Conservation (phyloP, 1,140 invertebrate genomes). For the Drosophila rufa region DNA sequence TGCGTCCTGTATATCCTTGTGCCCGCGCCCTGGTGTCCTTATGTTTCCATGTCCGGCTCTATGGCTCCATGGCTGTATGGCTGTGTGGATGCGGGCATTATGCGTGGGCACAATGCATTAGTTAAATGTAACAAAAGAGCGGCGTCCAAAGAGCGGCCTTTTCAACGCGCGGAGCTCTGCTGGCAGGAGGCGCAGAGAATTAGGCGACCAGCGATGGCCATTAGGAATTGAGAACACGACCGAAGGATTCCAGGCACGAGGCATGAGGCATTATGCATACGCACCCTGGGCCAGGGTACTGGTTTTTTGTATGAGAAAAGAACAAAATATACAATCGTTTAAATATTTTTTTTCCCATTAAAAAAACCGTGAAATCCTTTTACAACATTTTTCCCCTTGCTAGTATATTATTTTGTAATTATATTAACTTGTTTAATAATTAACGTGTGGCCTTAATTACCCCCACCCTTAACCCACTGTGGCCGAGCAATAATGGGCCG, state of each 20-base stretch:
- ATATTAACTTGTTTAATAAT: neutral
- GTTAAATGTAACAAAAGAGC: slow-evolving; percentile 55
- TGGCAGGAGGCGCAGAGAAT: slow-evolving; percentile 21
- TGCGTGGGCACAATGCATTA: slow-evolving; percentile 56
- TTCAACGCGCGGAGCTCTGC: slow-evolving; percentile 13
- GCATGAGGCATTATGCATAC: slow-evolving; percentile 30
- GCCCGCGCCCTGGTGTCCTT: neutral
- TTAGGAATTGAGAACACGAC: slow-evolving; percentile 42
- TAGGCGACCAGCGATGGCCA: slow-evolving; percentile 42
- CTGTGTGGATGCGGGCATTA: slow-evolving; percentile 43
- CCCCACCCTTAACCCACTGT: neutral
- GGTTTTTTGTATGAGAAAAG: too few species aligned
- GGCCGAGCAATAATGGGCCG: slow-evolving; percentile 10
- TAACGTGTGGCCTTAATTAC: neutral
- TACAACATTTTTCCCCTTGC: too few species aligned
- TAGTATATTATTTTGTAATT: neutral
- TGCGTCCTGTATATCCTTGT: slow-evolving; percentile 8
- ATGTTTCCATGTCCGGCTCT: slow-evolving; percentile 10
- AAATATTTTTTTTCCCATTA: too few species aligned
- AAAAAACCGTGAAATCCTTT: too few species aligned
- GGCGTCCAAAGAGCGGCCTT: slow-evolving; percentile 28
- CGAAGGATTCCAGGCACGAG: slow-evolving; percentile 4
- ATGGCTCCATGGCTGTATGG: neutral
- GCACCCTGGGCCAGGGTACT: slow-evolving; percentile 11
- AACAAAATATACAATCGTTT: too few species aligned